Percentiles rank a stretch among this genome's conserved stretches.
Conservation (phyloP, 2,797 vertebrate genomes). For the Peromyscus aztecus region DNA sequence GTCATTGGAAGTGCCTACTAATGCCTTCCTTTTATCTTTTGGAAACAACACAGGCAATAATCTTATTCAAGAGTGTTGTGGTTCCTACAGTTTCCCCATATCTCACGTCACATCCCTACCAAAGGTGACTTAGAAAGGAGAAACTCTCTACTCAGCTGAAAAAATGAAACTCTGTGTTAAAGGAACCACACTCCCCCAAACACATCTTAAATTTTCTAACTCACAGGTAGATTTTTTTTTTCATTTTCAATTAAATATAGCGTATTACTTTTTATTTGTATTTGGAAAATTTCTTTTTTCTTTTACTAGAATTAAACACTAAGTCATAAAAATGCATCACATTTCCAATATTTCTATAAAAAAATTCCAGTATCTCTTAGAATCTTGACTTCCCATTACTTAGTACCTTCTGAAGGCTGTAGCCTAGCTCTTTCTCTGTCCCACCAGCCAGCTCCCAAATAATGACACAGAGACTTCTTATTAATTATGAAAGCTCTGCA, state of each 20-base stretch:
- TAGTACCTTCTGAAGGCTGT: not conserved
- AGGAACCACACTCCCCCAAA: not conserved
- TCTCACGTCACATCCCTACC: not conserved
- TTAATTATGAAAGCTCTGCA: not conserved
- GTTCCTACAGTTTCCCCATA: not conserved
- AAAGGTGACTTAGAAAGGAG: not conserved
- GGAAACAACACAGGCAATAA: not conserved
- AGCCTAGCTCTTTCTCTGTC: not conserved
- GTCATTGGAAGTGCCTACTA: not conserved
- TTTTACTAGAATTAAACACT: not conserved
- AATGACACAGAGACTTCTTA: not conserved
- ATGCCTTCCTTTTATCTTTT: not conserved
- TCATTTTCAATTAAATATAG: not conserved
- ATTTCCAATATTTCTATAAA: not conserved
- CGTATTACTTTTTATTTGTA: not conserved
- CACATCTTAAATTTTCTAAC: not conserved
- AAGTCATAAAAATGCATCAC: not conserved
- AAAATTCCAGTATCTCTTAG: not conserved
- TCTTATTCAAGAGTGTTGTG: not conserved
- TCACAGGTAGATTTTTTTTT: not conserved
- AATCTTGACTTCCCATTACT: not conserved
- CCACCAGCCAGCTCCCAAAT: not conserved
- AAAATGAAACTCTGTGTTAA: not conserved
- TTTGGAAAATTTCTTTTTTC: not conserved
- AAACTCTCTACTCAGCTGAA: not conserved